A percentile compares a stretch with the other conserved stretches of the same genome.
These are phyloP conservation scores for Caenorhabditis doughertyi DNA, from an alignment of 2,888 invertebrate species.

Conservation along the genomic window DNA sequence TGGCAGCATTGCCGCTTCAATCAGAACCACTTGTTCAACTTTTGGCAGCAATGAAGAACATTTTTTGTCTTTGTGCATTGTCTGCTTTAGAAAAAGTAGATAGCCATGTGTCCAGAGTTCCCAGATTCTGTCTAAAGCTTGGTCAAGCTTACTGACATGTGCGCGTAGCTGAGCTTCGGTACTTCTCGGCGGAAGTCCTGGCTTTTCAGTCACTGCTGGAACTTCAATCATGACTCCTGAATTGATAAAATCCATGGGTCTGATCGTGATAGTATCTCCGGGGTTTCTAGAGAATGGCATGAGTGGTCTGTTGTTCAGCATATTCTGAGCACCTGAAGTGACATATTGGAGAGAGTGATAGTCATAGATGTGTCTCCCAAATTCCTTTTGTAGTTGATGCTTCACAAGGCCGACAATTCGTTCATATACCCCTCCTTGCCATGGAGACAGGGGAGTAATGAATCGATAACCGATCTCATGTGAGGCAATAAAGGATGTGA, in stretches of 20 bases:
- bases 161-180: neutral
- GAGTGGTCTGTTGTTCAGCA: conserved; percentile 11
- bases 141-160: neutral
- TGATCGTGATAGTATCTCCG: neutral
- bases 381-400: neutral
- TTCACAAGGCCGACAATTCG: conserved; percentile 79
- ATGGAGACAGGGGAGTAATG: conserved; percentile 83
- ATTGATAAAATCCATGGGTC: conserved; percentile 7
- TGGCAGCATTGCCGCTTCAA: neutral
- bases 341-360: neutral
- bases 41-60: neutral
- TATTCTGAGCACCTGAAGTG: neutral
- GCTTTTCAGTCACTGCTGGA: neutral
- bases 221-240: neutral
- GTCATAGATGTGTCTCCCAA: neutral
- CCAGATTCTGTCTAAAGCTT: neutral
- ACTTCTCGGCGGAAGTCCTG: neutral
- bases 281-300: neutral
- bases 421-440: conserved; percentile 84
- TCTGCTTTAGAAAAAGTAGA: neutral
- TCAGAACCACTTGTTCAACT: neutral
- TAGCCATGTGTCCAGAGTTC: neutral
- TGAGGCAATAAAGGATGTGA: neutral
- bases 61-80: neutral
- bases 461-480: conserved; percentile 66